Evolutionary conservation across 1,140 invertebrate genomes (phyloP).

Genomic region (Scylla paramamosain): DNA sequence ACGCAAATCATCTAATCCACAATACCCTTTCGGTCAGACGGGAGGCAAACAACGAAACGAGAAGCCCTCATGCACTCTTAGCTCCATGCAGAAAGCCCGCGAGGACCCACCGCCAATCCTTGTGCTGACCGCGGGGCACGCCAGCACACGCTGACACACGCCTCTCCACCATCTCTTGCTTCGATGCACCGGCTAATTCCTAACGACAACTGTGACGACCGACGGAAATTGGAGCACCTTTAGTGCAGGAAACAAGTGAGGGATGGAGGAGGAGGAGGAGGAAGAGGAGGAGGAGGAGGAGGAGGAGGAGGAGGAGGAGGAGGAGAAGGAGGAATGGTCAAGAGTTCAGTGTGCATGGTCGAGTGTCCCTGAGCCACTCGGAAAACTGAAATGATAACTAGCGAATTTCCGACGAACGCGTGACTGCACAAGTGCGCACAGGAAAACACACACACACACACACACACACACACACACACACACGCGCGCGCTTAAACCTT

Average conservation of each 20-base stretch:
- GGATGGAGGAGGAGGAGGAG: not conserved
- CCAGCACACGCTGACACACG: not conserved
- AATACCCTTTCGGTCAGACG: not conserved
- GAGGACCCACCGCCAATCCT: not conserved
- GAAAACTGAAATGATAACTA: constrained; percentile 24
- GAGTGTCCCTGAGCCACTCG: not conserved
- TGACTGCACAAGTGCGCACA: not conserved
- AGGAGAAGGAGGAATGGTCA: not conserved
- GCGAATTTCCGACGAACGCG: not conserved
- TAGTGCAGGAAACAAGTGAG: not conserved
- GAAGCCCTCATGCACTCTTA: not conserved
- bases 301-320: too few relatives aligned
- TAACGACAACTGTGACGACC: not conserved
- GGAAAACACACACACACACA: not conserved
- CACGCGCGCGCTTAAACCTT: not conserved
- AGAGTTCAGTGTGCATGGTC: not conserved
- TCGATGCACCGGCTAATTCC: not conserved
- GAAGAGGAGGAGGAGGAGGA: not conserved
- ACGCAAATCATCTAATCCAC: not conserved
- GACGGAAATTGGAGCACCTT: constrained; percentile 6
- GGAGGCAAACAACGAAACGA: not conserved
- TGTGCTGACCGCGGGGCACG: not conserved
- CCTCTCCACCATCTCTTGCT: not conserved
- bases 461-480: constrained; percentile 15
- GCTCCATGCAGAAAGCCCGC: not conserved